Base-by-base conservation (phyloP, 2,888 invertebrate species). In the Drosophila picticornis region DNA sequence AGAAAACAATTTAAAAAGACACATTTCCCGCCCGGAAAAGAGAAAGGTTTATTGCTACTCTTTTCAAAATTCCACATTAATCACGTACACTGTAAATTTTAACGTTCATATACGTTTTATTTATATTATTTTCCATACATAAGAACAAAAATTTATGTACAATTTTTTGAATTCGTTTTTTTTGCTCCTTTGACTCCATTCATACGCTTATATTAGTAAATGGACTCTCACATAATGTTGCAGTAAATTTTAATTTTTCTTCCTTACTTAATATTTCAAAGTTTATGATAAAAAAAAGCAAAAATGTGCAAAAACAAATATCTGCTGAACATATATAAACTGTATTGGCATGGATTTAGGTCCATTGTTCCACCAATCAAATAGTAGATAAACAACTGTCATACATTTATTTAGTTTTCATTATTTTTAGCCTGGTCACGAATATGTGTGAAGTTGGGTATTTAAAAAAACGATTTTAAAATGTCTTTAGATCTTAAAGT, bases 131-230 rank as follows among this genome's bases (percentile, higher is more conserved):
- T 76, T 85, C 53, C 86, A 81, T 85, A 90, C 56, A 88, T 80
- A 82, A 85, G 90, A 90, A 86, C 84, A 86, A 90, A 84, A 84
- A 75, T 65, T 72, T 86, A 90, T 86, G 75, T 86, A 86, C 85
- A 86, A 64, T 77, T 48, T 27, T 52, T 62, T 36, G n/a, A n/a
- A n/a, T 57, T 43, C 70, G 31, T 63, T 76, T 55, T 27, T 43
- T 69, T 58, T 67, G 56, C 59, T 34, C 48, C 55, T 40, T 58
- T 56, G 53, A 57, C 63, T 71, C 53, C 38, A 58, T 31, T 32
- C 50, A 63, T 59, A 16, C 63, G 78, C 70, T 79, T 78, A 68
- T 50, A 65, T 73, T 67, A 70, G 31, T 52, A 43, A 66, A 82
- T 74, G 75, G 71, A 82, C 80, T 75, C 61, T 63, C 69, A 64